phyloP scores from a whole-genome alignment of 2,797 vertebrate genomes.

The Strix occidentalis region DNA sequence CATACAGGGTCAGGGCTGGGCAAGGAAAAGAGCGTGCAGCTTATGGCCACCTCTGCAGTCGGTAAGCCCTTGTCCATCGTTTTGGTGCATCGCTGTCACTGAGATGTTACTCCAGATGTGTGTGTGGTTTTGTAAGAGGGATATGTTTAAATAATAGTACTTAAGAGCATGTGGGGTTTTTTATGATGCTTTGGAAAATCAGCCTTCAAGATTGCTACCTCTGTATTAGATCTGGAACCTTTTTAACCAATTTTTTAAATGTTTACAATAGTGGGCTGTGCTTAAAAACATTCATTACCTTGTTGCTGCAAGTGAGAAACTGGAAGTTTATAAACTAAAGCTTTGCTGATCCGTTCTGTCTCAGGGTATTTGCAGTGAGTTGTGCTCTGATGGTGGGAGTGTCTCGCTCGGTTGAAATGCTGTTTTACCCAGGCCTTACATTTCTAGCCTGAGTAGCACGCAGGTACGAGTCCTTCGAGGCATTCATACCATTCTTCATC shows the following conservation, averaged over 20 bases:
- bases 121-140: not conserved
- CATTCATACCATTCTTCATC: not conserved
- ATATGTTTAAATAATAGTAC: not conserved
- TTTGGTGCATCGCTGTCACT: accelerated
- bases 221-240: not conserved
- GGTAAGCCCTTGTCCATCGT: accelerated
- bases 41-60: not conserved
- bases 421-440: not conserved
- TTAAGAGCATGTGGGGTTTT: not conserved
- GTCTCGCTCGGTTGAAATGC: not conserved
- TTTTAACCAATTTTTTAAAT: not conserved
- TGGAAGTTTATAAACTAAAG: not conserved
- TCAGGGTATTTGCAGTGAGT: not conserved
- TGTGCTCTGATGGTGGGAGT: not conserved
- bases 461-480: not conserved
- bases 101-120: not conserved
- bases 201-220: not conserved
- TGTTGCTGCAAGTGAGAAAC: not conserved
- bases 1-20: not conserved
- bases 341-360: not conserved
- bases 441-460: not conserved
- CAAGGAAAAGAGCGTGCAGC: not conserved
- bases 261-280: no score
- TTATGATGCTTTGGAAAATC: not conserved
- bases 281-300: not conserved